A percentile compares a stretch with the other conserved stretches of the same genome.
These are phyloP conservation scores for Phataginus tetradactyla DNA, from an alignment of 2,797 vertebrate genomes.

Conservation along the genomic window DNA sequence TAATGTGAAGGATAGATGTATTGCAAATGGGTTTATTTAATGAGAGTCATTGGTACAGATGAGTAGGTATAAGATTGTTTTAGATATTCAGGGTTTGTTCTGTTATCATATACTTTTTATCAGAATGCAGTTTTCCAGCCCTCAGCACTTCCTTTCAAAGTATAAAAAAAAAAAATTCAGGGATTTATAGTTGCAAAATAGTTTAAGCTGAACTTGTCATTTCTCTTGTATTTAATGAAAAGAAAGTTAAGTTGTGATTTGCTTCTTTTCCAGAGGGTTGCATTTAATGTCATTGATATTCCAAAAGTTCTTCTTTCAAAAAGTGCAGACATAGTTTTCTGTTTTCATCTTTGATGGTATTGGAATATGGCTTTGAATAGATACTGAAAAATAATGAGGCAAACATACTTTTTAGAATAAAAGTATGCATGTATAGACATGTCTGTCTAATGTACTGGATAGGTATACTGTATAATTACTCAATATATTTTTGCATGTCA, in stretches of 20 bases:
- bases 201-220: conserved; percentile 11
- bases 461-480: neutral
- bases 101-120: neutral
- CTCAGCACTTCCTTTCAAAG: conserved; percentile 4
- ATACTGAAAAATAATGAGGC: neutral
- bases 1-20: neutral
- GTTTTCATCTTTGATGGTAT: neutral
- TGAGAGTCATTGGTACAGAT: neutral
- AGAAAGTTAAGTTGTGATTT: conserved; percentile 12
- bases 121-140: neutral
- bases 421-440: neutral
- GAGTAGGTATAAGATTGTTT: neutral
- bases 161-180: neutral
- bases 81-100: neutral
- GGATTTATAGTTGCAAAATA: conserved; percentile 14
- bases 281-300: conserved; percentile 12
- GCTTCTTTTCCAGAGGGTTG: neutral
- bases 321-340: neutral
- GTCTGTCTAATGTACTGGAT: neutral
- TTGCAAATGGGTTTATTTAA: neutral
- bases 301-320: conserved; percentile 11
- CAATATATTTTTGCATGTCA: neutral
- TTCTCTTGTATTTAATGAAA: conserved; percentile 50
- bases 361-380: neutral
- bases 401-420: neutral